Conservation (phyloP, 2,797 vertebrate species). For the Podarcis siculus region DNA sequence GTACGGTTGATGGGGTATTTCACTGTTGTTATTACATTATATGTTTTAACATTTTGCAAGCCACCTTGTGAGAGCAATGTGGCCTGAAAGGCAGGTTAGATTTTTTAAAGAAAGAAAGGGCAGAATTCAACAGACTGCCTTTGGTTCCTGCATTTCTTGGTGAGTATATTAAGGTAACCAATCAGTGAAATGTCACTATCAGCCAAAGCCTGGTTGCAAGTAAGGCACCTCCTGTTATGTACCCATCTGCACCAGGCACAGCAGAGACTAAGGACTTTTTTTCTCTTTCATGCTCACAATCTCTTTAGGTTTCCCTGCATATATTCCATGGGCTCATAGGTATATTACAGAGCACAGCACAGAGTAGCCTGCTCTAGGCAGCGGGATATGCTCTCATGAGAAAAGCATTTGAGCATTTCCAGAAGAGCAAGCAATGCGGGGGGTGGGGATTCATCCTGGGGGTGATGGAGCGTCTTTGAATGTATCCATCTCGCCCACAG, state of each 20-base stretch:
- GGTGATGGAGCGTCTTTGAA: not conserved
- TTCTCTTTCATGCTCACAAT: not conserved
- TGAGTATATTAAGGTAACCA: not conserved
- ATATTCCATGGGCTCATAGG: not conserved
- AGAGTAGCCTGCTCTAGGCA: not conserved
- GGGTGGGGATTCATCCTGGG: not conserved
- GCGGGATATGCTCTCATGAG: not conserved
- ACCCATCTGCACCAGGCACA: not conserved
- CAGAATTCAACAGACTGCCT: not conserved
- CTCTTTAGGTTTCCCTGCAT: not conserved
- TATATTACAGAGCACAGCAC: not conserved
- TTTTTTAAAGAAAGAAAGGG: not conserved
- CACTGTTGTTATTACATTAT: no score
- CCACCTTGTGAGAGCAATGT: no score
- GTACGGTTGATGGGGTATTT: no score
- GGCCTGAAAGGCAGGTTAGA: no score
- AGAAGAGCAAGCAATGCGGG: not conserved
- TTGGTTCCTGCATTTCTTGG: not conserved
- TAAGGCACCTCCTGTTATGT: not conserved
- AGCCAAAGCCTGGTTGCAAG: not conserved
- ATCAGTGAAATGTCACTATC: not conserved
- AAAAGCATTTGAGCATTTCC: constrained; percentile 3
- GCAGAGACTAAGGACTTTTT: not conserved
- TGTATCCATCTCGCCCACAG: not conserved
- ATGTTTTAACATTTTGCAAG: no score